Conservation (phyloP, 2,888 invertebrate genomes). For the Acleris holmiana region DNA sequence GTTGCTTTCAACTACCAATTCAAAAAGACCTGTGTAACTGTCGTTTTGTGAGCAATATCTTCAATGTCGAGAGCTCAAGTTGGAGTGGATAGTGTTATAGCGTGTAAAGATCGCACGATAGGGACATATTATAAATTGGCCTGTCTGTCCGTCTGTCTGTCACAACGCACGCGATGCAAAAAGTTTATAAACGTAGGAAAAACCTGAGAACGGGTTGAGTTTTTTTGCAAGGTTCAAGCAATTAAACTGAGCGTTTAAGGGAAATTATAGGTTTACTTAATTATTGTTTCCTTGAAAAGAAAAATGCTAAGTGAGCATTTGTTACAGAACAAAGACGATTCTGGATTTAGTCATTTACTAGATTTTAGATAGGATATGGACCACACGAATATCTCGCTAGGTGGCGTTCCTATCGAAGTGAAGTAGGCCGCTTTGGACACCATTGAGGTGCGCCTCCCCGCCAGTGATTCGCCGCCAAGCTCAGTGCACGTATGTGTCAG, state of each 20-base stretch:
- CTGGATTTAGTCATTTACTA: no score
- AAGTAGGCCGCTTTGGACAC: no score
- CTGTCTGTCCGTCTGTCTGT: conserved; percentile 81
- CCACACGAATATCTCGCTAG: no score
- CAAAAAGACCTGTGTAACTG: conserved; percentile 44
- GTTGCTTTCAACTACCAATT: conserved; percentile 42
- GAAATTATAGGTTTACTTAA: no score
- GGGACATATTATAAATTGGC: conserved; percentile 82
- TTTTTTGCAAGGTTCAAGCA: background rate
- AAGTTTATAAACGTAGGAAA: conserved; percentile 55
- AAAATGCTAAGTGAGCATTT: no score
- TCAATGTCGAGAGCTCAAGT: conserved; percentile 41
- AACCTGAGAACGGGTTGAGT: conserved; percentile 23
- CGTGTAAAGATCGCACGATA: conserved; percentile 71
- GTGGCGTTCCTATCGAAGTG: no score
- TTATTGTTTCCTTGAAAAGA: no score
- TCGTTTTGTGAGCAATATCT: conserved; percentile 9
- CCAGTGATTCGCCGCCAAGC: no score
- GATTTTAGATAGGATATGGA: no score
- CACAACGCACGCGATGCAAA: conserved; percentile 80
- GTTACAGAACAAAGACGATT: no score
- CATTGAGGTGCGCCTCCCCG: no score
- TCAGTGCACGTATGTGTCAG: no score
- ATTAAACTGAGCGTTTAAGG: background rate
- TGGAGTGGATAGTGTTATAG: conserved; percentile 50